Conservation (phyloP, 2,797 vertebrate genomes). For the Gambusia yucatana region DNA sequence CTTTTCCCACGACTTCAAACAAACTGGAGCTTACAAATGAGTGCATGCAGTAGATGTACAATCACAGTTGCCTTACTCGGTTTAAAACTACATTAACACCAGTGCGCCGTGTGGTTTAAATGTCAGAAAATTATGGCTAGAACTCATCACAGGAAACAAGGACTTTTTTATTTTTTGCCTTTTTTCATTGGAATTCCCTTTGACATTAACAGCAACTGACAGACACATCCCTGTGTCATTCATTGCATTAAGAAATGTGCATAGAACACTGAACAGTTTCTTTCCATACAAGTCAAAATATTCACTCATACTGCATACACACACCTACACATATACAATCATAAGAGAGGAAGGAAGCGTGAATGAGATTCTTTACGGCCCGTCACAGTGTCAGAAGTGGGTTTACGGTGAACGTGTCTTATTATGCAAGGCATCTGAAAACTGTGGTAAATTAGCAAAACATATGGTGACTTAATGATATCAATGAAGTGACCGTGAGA, state of each 20-base stretch:
- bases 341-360: slow-evolving; percentile 41
- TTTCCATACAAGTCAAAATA: slow-evolving; percentile 16
- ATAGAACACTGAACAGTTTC: neutral
- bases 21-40: slow-evolving; percentile 56
- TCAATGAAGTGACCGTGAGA: slow-evolving; percentile 80
- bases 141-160: neutral
- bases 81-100: slow-evolving; percentile 6
- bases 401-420: slow-evolving; percentile 78
- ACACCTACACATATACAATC: slow-evolving; percentile 26
- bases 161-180: neutral
- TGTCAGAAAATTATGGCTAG: neutral
- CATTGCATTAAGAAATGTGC: neutral
- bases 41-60: slow-evolving; percentile 35
- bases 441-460: slow-evolving; percentile 80
- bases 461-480: slow-evolving; percentile 81
- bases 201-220: neutral
- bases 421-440: slow-evolving; percentile 74
- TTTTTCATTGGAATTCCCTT: neutral
- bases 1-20: slow-evolving; percentile 77
- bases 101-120: slow-evolving; percentile 1
- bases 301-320: neutral
- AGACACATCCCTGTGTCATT: neutral
- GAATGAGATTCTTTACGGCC: slow-evolving; percentile 69
- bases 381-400: slow-evolving; percentile 76
- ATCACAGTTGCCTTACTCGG: slow-evolving; percentile 22